Percentiles rank a stretch among this genome's conserved stretches.
Conservation (phyloP, 2,888 invertebrate species). For the Masnerella sp. region DNA sequence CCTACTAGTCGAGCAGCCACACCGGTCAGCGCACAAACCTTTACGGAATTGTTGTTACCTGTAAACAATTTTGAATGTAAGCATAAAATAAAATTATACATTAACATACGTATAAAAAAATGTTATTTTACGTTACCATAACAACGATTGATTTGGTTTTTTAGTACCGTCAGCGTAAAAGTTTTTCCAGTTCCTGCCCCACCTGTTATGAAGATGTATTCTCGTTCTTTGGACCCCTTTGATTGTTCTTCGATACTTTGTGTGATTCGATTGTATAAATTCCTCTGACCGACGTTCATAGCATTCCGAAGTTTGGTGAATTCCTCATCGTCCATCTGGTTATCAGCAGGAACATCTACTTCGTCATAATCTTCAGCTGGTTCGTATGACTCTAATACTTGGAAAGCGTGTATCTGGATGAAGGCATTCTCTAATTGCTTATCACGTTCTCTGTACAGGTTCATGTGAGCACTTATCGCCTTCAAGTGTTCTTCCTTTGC, state of each 20-base stretch:
- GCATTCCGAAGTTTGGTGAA: constrained; percentile 13
- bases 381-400: constrained; percentile 26
- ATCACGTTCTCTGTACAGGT: constrained; percentile 19
- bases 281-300: constrained; percentile 13
- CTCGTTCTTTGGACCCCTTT: constrained; percentile 4
- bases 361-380: constrained; percentile 8
- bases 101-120: constrained; percentile 10
- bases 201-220: constrained; percentile 15
- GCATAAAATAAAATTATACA: constrained; percentile 13
- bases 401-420: constrained; percentile 18
- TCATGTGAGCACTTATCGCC: constrained; percentile 12
- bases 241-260: constrained; percentile 9
- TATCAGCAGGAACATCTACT: background rate
- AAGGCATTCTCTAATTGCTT: constrained; percentile 22
- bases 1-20: constrained; percentile 65
- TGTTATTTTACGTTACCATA: constrained; percentile 24
- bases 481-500: constrained; percentile 18
- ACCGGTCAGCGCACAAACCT: constrained; percentile 65
- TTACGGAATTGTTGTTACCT: constrained; percentile 20
- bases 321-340: constrained; percentile 13
- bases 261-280: constrained; percentile 17
- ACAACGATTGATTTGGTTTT: constrained; percentile 29
- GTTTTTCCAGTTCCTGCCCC: constrained; percentile 23
- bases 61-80: constrained; percentile 6
- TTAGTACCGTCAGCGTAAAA: constrained; percentile 16